These are phyloP conservation scores for Phalacrocorax brasilianus DNA, from an alignment of 2,113 vertebrate genomes.

Conservation along the genomic window DNA sequence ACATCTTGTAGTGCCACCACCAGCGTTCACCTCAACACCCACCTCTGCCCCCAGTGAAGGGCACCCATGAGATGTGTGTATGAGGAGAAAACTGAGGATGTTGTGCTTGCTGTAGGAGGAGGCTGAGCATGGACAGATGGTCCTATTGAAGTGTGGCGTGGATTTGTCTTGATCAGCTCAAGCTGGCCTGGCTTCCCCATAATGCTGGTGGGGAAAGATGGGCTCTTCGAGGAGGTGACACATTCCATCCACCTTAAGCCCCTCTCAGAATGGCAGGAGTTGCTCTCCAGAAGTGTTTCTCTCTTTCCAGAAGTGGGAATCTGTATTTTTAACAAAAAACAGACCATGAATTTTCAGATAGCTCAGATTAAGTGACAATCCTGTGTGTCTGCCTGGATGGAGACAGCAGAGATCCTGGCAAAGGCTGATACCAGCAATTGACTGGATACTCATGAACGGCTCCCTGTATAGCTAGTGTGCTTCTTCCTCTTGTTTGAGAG, in stretches of 20 bases:
- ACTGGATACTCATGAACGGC: not conserved
- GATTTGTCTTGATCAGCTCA: not conserved
- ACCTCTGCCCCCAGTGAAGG: not conserved
- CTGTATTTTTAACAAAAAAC: not conserved
- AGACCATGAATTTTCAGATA: not conserved
- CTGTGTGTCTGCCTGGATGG: not conserved
- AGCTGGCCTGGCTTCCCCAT: not conserved
- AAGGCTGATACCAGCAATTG: not conserved
- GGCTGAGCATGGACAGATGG: not conserved
- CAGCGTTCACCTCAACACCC: not conserved
- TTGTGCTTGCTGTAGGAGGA: not conserved
- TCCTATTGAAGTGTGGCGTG: accelerated
- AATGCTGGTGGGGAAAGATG: not conserved
- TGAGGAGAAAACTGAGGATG: not conserved
- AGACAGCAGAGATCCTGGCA: not conserved
- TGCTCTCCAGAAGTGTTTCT: not conserved
- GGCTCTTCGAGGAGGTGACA: not conserved
- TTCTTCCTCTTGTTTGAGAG: not conserved
- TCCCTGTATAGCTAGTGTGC: not conserved
- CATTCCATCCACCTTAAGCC: not conserved
- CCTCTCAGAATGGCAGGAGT: not conserved
- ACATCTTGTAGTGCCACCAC: not conserved
- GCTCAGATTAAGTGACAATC: not conserved
- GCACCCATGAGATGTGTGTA: not conserved
- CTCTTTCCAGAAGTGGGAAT: not conserved